These are phyloP conservation scores for Ctenosaura bakeri DNA, from an alignment of 2,797 vertebrate genomes.

Conservation along the genomic window DNA sequence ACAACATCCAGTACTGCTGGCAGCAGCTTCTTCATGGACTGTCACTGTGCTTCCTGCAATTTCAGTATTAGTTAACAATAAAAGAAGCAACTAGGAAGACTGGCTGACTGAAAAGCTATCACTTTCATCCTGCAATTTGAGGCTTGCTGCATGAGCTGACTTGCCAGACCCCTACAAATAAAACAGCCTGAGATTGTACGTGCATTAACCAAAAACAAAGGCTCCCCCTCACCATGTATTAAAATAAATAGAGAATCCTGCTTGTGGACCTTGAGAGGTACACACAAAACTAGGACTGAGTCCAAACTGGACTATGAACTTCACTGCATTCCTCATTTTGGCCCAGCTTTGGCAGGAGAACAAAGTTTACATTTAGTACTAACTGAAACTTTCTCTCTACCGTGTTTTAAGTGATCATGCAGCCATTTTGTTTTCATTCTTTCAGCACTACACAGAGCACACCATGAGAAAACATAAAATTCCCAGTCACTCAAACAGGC, in stretches of 20 bases:
- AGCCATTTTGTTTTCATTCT: neutral
- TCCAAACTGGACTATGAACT: neutral
- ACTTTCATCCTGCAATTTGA: slow-evolving; percentile 8
- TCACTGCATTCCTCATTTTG: neutral
- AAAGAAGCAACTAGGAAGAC: neutral
- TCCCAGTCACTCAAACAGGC: too few species aligned
- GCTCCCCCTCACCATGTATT: neutral
- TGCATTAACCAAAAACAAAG: neutral
- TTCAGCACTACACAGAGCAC: neutral
- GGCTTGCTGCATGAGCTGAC: neutral
- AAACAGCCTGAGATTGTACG: neutral
- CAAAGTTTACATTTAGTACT: neutral
- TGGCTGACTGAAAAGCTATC: slow-evolving; percentile 12
- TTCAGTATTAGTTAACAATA: slow-evolving; percentile 26
- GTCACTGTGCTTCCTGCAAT: slow-evolving; percentile 19
- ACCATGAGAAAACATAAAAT: too few species aligned
- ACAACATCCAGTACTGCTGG: slow-evolving; percentile 28
- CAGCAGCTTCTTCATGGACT: slow-evolving; percentile 18
- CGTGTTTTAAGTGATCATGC: neutral
- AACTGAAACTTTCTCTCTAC: neutral
- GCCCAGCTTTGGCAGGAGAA: too few species aligned
- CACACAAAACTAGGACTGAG: neutral
- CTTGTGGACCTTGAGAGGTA: neutral
- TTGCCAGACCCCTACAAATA: neutral
- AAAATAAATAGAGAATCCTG: neutral